Conservation (phyloP, 2,888 invertebrate species). For the Lepidocyrtoides sp. region DNA sequence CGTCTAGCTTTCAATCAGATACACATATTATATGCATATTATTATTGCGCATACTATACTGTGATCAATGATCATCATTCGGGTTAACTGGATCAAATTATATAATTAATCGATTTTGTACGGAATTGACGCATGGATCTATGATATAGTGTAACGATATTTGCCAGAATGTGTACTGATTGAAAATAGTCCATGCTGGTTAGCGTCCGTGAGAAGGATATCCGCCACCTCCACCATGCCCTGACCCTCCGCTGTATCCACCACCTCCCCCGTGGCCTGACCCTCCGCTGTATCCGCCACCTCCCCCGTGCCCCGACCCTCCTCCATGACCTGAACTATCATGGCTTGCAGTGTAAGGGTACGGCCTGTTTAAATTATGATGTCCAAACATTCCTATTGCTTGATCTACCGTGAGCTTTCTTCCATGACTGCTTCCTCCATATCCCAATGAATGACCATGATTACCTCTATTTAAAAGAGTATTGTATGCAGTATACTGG, state of each 20-base stretch:
- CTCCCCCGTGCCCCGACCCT: background rate
- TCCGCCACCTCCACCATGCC: background rate
- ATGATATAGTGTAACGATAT: too few species aligned
- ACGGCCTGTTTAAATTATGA: background rate
- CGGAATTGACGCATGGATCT: too few species aligned
- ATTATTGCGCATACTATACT: too few species aligned
- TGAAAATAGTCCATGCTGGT: too few species aligned
- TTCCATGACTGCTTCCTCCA: slow-evolving; percentile 59
- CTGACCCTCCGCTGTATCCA: background rate
- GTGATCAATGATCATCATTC: too few species aligned
- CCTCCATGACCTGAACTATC: background rate
- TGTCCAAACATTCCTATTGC: slow-evolving; percentile 66
- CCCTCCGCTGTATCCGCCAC: background rate
- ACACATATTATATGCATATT: too few species aligned
- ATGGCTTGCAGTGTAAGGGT: slow-evolving; percentile 34
- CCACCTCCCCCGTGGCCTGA: background rate
- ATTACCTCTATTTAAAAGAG: slow-evolving; percentile 9
- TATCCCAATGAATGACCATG: slow-evolving; percentile 1
- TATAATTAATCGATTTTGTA: too few species aligned
- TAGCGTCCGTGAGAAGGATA: too few species aligned
- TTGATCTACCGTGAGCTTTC: slow-evolving; percentile 65
- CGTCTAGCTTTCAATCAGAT: too few species aligned
- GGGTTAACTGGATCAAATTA: too few species aligned
- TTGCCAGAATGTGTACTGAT: too few species aligned
- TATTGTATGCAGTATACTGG: slow-evolving; percentile 51